phyloP scores from a whole-genome alignment of 2,888 invertebrate species.

The Nebria salina region DNA sequence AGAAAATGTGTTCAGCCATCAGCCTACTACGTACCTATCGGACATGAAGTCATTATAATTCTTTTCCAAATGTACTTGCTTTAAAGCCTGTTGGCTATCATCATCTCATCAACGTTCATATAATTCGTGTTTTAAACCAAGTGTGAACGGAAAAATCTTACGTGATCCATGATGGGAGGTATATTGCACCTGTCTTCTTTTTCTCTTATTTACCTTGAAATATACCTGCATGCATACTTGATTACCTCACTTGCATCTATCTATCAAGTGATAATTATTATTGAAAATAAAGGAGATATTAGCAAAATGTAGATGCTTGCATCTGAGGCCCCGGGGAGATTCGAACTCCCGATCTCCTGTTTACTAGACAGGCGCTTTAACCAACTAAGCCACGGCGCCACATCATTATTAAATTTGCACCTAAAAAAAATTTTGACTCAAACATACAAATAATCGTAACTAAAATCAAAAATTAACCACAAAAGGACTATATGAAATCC shows the following conservation, averaged over 20 bases:
- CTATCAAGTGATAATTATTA: no score
- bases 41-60: constrained; percentile 16
- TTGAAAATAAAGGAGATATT: no score
- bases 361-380: constrained; percentile 77
- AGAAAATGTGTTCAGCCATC: background rate
- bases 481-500: no score
- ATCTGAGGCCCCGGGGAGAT: background rate
- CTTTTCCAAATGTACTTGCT: constrained; percentile 6
- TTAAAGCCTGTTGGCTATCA: background rate
- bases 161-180: background rate
- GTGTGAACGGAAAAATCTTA: constrained; percentile 14
- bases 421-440: no score
- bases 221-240: no score
- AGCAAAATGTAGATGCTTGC: background rate
- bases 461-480: no score
- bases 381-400: constrained; percentile 57
- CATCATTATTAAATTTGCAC: no score
- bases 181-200: no score
- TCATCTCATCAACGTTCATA: constrained; percentile 19
- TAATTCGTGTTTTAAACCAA: constrained; percentile 19
- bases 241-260: no score
- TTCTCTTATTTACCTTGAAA: no score
- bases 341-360: constrained; percentile 50
- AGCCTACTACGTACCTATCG: background rate
- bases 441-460: no score